Conservation (phyloP, 2,888 invertebrate species). For the Lochmaea crataegi region DNA sequence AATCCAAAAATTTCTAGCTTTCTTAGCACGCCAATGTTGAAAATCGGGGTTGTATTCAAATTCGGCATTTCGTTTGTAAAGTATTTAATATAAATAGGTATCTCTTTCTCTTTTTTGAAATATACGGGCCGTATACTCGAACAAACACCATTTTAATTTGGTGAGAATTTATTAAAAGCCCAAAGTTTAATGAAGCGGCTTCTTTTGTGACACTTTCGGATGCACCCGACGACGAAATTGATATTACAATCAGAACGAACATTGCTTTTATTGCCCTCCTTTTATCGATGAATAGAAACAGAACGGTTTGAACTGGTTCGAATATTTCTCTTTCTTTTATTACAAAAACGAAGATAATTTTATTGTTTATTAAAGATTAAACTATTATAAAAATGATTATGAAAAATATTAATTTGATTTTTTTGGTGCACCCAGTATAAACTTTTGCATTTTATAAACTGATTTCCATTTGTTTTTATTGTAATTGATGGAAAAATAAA, state of each 20-base stretch:
- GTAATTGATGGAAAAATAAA: no score
- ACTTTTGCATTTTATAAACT: no score
- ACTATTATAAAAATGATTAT: no score
- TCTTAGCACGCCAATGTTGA: neutral
- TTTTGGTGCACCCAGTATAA: no score
- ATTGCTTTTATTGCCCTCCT: constrained; percentile 13
- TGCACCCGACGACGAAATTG: constrained; percentile 25
- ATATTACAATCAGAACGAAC: constrained; percentile 25
- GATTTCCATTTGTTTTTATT: no score
- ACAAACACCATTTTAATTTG: constrained; percentile 36
- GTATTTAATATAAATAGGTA: constrained; percentile 29
- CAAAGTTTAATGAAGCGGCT: constrained; percentile 33
- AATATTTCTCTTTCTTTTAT: neutral
- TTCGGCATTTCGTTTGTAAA: constrained; percentile 28
- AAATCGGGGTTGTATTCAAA: constrained; percentile 17
- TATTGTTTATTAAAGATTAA: no score
- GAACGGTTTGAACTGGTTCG: neutral
- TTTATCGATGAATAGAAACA: constrained; percentile 18
- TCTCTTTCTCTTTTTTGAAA: constrained; percentile 8
- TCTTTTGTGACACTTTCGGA: constrained; percentile 31
- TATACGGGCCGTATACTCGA: constrained; percentile 28
- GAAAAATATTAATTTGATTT: no score
- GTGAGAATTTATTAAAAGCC: constrained; percentile 34
- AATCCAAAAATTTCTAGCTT: no score
- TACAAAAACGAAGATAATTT: neutral